Evolutionary conservation across 1,140 invertebrate genomes (phyloP).

Genomic region (Ostrea edulis): DNA sequence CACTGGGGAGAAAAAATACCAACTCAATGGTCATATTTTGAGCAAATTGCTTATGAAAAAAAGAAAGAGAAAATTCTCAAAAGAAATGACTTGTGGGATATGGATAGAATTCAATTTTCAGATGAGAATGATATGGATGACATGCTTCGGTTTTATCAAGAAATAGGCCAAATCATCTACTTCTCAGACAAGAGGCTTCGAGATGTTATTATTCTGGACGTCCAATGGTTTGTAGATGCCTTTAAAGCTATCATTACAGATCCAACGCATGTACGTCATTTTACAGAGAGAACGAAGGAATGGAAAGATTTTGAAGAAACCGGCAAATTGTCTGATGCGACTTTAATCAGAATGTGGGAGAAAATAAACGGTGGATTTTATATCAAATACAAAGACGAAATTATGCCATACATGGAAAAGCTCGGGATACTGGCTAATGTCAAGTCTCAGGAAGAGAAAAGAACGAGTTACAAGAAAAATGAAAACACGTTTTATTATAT

Average conservation of each 20-base stretch:
- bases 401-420: background rate
- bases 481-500: background rate
- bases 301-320: background rate
- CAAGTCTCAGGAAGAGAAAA: background rate
- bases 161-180: background rate
- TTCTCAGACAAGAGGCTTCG: background rate
- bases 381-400: background rate
- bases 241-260: background rate
- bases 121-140: background rate
- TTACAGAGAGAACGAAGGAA: background rate
- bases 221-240: background rate
- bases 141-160: background rate
- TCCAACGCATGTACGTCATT: background rate
- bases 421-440: background rate
- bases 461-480: background rate
- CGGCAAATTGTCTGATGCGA: background rate
- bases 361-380: background rate
- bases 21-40: background rate
- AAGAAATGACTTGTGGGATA: background rate
- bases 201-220: background rate
- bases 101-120: background rate
- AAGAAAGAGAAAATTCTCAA: no score
- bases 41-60: background rate
- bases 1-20: background rate
- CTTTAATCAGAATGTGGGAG: background rate